Conservation (phyloP, 92 coral and sea anemone genomes). For the Hydrozoanthus gracilis region DNA sequence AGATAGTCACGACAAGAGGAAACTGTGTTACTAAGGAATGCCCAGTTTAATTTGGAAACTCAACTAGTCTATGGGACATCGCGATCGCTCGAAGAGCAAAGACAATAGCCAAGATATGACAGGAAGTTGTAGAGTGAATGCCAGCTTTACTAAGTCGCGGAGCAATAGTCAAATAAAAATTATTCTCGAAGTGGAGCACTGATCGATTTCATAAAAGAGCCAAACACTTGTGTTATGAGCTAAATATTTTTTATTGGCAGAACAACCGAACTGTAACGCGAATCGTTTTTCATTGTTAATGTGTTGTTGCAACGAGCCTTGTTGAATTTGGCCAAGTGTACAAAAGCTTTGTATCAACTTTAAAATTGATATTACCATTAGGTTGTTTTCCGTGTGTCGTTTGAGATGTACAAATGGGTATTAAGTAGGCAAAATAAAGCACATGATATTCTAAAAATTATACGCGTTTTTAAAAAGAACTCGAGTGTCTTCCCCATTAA, state of each 20-base stretch:
- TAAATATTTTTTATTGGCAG: neutral
- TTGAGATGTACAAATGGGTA: neutral
- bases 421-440: neutral
- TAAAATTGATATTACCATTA: neutral
- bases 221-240: neutral
- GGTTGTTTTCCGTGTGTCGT: constrained; percentile 9
- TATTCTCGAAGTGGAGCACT: constrained; percentile 49
- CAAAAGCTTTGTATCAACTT: constrained; percentile 3
- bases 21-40: constrained; percentile 23
- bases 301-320: constrained; percentile 15
- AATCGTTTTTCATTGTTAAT: neutral
- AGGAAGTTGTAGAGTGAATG: constrained; percentile 33
- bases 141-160: constrained; percentile 44
- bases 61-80: constrained; percentile 30
- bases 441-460: neutral
- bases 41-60: constrained; percentile 35
- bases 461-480: neutral
- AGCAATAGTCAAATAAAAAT: constrained; percentile 58
- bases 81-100: constrained; percentile 30
- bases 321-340: constrained; percentile 11
- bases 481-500: constrained; percentile 44
- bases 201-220: constrained; percentile 37
- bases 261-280: constrained; percentile 18
- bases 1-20: neutral
- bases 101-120: constrained; percentile 31